Percentiles rank a stretch among this genome's conserved stretches.
phyloP scores from a whole-genome alignment of 2,888 invertebrate species.

The Enchytraeus crypticus region DNA sequence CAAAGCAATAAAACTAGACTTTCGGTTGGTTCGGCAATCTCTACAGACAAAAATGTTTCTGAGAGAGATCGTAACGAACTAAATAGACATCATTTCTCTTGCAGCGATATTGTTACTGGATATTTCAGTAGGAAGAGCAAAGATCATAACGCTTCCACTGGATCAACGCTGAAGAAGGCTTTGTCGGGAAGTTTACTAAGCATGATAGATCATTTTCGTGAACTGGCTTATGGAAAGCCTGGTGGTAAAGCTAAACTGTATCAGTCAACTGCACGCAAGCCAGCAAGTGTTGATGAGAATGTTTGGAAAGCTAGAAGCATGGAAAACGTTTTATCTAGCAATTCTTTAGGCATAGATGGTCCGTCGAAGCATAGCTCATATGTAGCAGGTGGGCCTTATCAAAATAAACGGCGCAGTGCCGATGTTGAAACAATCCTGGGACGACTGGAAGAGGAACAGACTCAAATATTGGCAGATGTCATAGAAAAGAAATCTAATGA shows the following conservation, averaged over 20 bases:
- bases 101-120: background rate
- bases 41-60: too few relatives aligned
- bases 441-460: background rate
- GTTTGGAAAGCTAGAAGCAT: background rate
- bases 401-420: too few relatives aligned
- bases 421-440: background rate
- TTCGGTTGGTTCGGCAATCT: too few relatives aligned
- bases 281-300: background rate
- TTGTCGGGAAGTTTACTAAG: background rate
- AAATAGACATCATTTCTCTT: background rate
- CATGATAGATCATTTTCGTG: background rate
- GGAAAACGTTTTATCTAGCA: background rate
- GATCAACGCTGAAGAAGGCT: background rate
- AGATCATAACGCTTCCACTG: background rate
- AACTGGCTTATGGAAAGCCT: too few relatives aligned
- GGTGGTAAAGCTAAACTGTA: background rate
- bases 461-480: background rate
- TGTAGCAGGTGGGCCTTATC: too few relatives aligned
- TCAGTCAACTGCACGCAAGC: background rate
- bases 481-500: background rate
- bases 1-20: too few relatives aligned
- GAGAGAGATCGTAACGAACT: background rate
- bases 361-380: background rate
- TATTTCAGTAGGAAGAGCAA: background rate
- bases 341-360: background rate